Base-by-base conservation (phyloP, 1,140 invertebrate genomes). In the Schlechtendalia chinensis region DNA sequence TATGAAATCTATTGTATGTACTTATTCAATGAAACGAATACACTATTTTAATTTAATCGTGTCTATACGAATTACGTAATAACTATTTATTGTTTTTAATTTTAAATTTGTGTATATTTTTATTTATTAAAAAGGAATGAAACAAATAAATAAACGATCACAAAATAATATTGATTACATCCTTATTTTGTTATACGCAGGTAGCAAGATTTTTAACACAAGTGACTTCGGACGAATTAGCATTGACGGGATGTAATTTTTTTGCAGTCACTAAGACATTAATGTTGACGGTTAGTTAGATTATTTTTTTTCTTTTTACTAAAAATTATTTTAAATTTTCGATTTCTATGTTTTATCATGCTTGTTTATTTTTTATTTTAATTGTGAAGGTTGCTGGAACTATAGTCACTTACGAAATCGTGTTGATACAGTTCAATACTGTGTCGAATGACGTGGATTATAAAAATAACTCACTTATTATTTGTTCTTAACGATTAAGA, bases 371-470 rank as follows among this genome's bases (percentile, higher is more conserved):
- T n/a, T n/a, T n/a, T n/a, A n/a, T n/a, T n/a, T n/a, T n/a, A n/a
- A 50, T 83, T 58, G 5, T 56, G 5, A 83, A 91, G 90, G 88
- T 91, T 32, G 90, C 90, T 63, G 90, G 90, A 61, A 91, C 90
- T 4, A 90, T 92, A 67, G 89, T 91, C 0, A 91, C 91, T 12
- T 92, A 92, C 82, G 91, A 91, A 84, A 85, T 92, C 6, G 90
- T 92, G 61, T 84, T 91, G 54, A 87, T 91, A 50, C 90, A 91
- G 81, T 90, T 91, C 82, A 91, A 90, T 81, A 86, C 86, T 67
- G 84, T 85, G 8, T 87, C 50, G 5, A 63, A 67, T 10, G 82
- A 83, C 8, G 79, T 14, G 3, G 53, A 39, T 59, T 11, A 39
- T 39, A 1, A 58, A 45, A 75, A 75, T 50, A 8, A 58, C 6